Conservation (phyloP, 2,797 vertebrate species). For the Petrocephalus sullivani region DNA sequence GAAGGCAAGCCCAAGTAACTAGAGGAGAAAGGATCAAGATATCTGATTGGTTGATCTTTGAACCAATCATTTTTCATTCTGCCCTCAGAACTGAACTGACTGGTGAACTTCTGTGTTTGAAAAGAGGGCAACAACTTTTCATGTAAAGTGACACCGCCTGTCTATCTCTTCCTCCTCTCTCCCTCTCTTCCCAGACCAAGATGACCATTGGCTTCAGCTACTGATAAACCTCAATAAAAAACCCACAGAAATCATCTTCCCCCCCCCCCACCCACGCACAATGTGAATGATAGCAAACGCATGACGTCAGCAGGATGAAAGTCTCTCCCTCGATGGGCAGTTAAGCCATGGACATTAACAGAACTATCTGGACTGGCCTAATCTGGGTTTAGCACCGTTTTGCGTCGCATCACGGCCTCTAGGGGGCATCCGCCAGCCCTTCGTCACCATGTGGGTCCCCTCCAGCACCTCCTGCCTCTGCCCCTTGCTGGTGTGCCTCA, state of each 20-base stretch:
- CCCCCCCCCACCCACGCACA: slow-evolving; percentile 39
- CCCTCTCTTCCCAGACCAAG: slow-evolving; percentile 43
- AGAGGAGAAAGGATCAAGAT: too few species aligned
- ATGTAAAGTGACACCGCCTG: neutral
- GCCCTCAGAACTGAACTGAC: neutral
- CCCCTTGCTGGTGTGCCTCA: slow-evolving; percentile 81
- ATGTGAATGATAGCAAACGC: slow-evolving; percentile 59
- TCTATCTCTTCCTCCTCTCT: slow-evolving; percentile 42
- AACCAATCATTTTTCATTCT: too few species aligned
- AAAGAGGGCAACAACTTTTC: neutral
- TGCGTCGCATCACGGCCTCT: neutral
- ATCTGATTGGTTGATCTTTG: too few species aligned
- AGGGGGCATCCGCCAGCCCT: slow-evolving; percentile 27
- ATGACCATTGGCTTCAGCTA: slow-evolving; percentile 50
- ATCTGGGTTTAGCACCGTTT: slow-evolving; percentile 48
- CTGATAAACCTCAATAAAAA: slow-evolving; percentile 41
- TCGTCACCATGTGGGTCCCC: slow-evolving; percentile 80
- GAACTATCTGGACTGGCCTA: slow-evolving; percentile 56
- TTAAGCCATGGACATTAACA: slow-evolving; percentile 66
- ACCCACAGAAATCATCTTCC: slow-evolving; percentile 22
- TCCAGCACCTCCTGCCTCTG: slow-evolving; percentile 71
- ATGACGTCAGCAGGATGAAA: slow-evolving; percentile 17
- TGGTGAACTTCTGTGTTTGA: neutral
- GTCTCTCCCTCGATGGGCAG: slow-evolving; percentile 48
- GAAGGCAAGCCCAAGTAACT: too few species aligned